A percentile compares a stretch with the other conserved stretches of the same genome.
Evolutionary conservation across 2,888 invertebrate genomes (phyloP).

Genomic region (Harpalus rubripes): DNA sequence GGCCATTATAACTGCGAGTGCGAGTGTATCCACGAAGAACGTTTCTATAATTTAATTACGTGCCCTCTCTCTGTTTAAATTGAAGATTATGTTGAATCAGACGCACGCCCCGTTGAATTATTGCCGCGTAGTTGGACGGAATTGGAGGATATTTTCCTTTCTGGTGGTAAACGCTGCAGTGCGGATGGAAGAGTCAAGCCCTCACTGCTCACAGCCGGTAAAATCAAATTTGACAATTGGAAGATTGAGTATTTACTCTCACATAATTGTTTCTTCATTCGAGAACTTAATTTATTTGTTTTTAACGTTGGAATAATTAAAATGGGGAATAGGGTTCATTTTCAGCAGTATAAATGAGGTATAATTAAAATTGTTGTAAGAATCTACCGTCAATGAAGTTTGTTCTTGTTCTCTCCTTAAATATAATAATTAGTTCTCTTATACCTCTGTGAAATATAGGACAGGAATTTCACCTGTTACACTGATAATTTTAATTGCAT

Average conservation of each 20-base stretch:
- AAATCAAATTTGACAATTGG: slow-evolving; percentile 29
- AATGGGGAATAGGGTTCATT: no score
- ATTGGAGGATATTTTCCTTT: slow-evolving; percentile 34
- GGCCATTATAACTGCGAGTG: slow-evolving; percentile 52
- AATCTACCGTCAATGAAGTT: no score
- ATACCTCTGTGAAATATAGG: no score
- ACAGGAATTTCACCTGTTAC: no score
- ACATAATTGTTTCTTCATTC: not conserved
- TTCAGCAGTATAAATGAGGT: no score
- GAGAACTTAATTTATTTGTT: not conserved
- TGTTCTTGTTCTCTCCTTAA: no score
- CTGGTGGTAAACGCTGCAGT: not conserved
- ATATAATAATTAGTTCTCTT: no score
- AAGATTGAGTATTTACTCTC: slow-evolving; percentile 21
- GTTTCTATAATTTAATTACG: slow-evolving; percentile 65
- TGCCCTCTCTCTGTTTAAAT: slow-evolving; percentile 61
- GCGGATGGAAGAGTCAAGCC: not conserved
- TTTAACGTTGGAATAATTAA: no score
- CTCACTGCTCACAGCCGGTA: no score
- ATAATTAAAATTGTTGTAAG: no score
- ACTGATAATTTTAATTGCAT: no score
- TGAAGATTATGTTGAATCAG: slow-evolving; percentile 64
- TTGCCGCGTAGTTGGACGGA: slow-evolving; percentile 16
- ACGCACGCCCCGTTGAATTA: slow-evolving; percentile 45
- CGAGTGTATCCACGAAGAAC: slow-evolving; percentile 44